Conservation (phyloP, 2,797 vertebrate species). For the Telmatherina bonti region DNA sequence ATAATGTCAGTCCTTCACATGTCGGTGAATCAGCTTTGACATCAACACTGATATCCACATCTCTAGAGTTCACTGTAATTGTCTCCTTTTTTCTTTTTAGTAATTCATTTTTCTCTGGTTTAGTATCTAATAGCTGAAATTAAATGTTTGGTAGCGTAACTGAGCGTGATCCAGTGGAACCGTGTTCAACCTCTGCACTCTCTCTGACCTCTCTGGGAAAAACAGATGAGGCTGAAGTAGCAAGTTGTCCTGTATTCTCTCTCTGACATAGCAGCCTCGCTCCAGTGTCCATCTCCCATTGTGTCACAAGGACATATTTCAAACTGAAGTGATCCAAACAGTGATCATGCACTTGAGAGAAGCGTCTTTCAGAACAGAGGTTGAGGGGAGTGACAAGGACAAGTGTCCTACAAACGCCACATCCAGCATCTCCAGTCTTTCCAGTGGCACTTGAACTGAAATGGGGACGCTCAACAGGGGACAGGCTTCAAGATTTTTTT, state of each 20-base stretch:
- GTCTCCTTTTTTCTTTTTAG: constrained; percentile 62
- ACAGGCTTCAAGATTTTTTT: constrained; percentile 71
- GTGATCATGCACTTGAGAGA: constrained; percentile 76
- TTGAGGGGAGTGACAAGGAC: constrained; percentile 80
- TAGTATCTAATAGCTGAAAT: constrained; percentile 67
- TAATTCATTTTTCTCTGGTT: constrained; percentile 48
- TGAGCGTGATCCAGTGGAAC: constrained; percentile 65
- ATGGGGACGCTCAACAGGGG: constrained; percentile 73
- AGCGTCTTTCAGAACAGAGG: constrained; percentile 80
- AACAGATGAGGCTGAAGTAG: constrained; percentile 61
- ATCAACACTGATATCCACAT: constrained; percentile 2
- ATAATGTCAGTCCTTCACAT: background rate
- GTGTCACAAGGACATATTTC: constrained; percentile 79
- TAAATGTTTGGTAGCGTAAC: constrained; percentile 74
- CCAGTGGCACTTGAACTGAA: constrained; percentile 81
- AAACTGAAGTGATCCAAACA: constrained; percentile 78
- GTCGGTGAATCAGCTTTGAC: constrained; percentile 2
- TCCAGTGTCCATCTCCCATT: constrained; percentile 73
- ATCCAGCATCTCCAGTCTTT: constrained; percentile 76
- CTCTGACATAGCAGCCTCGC: constrained; percentile 52
- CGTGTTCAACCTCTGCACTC: constrained; percentile 41
- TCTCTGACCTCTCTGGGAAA: constrained; percentile 65
- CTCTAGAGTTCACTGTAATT: constrained; percentile 19
- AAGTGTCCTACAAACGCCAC: constrained; percentile 79
- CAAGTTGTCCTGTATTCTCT: constrained; percentile 60